Evolutionary conservation across 2,888 invertebrate genomes (phyloP), one percentile per base, ranked within the genome.

Genomic region (Sesia apiformis): DNA sequence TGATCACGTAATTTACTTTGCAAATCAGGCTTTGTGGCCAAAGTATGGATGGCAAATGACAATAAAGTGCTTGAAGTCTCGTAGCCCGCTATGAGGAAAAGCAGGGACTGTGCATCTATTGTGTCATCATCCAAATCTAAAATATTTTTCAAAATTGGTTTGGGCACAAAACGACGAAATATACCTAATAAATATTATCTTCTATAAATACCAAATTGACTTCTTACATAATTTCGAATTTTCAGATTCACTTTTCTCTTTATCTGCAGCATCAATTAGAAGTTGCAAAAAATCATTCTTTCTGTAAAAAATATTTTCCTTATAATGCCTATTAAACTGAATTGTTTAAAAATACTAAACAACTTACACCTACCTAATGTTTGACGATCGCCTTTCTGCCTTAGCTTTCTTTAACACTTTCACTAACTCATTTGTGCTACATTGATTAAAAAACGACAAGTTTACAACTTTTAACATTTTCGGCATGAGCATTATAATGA

Each of bases 41-140:
- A 63, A 7, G 89, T 87, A 63, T 91, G 90, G 5, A 90, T 74
- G 0, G 89, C 89, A 60, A 91, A 91, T 0, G 91, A 89, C 42
- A 92, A 65, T n/a, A 91, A 67, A 0, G 91, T 91, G 53, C 92
- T 90, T 0, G 92, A 91, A 0, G 92, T 92, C 66, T 93, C 92
- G 63, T 90, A 92, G 0, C 92, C 92, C 53, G 91, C 92, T 53
- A 91, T 72, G 3, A 92, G 86, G 72, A 93, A 92, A 3, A 92
- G 69, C 41, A 92, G 74, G 5, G 90, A 85, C 68, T 93, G 92
- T 0, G 91, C 91, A 58, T 91, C 87, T 39, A 91, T 83, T 3
- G 90, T 89, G 55, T 90, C 89, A 53, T 91, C 90, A 53, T 88
- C 90, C 62, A 91, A 65, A 60, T 81, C 90, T 90, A 66, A 42